Evolutionary conservation across 2,113 vertebrate genomes (phyloP).

Genomic region (Petroica traversi): DNA sequence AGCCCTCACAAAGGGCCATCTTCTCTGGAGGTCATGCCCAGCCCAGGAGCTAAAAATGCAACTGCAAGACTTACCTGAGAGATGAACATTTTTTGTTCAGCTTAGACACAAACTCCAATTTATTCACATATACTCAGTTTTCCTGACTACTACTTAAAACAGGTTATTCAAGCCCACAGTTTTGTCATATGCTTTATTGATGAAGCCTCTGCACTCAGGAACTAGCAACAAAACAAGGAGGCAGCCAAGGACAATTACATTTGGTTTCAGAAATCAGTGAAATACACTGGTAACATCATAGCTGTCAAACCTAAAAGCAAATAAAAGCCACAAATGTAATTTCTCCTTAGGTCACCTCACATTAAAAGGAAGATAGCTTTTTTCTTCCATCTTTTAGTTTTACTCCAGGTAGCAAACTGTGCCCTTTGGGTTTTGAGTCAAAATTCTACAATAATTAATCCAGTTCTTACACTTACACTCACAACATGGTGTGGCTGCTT

Average conservation of each 20-base stretch:
- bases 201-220: background rate
- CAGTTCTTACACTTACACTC: background rate
- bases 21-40: background rate
- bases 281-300: background rate
- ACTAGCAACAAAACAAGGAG: background rate
- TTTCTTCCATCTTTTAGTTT: background rate
- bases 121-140: background rate
- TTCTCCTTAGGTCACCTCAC: background rate
- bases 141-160: background rate
- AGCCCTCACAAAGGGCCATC: background rate
- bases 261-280: background rate
- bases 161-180: background rate
- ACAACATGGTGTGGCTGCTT: background rate
- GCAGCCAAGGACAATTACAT: background rate
- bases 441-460: background rate
- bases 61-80: background rate
- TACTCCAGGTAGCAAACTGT: background rate
- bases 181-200: background rate
- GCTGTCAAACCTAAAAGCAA: background rate
- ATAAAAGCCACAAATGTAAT: background rate
- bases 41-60: background rate
- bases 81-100: rapidly evolving
- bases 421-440: background rate
- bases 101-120: background rate
- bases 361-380: background rate